A percentile compares a stretch with the other conserved stretches of the same genome.
Conservation (phyloP, 2,113 vertebrate genomes). For the Odocoileus hemionus region DNA sequence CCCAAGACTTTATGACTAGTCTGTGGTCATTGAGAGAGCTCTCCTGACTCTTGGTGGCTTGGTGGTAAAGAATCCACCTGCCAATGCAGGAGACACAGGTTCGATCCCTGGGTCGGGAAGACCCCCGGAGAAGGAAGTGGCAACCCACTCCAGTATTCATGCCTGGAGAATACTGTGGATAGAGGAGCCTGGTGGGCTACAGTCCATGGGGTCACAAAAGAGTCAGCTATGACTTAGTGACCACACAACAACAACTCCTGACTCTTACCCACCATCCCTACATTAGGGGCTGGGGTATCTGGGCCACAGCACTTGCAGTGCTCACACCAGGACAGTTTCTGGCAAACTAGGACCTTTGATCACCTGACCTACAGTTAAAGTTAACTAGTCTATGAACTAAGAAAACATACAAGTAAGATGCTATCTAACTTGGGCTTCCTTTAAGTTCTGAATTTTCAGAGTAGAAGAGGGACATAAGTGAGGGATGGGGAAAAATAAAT, state of each 20-base stretch:
- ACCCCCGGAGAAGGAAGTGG: not conserved
- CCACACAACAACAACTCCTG: not conserved
- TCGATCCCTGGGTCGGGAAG: not conserved
- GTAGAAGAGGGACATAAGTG: not conserved
- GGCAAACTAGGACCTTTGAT: not conserved
- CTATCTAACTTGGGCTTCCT: not conserved
- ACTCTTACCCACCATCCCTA: not conserved
- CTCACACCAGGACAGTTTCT: not conserved
- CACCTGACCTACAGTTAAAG: not conserved
- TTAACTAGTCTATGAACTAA: not conserved
- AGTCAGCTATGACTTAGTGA: not conserved
- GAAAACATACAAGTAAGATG: not conserved
- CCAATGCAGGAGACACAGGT: not conserved
- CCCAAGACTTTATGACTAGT: not conserved
- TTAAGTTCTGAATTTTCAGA: not conserved
- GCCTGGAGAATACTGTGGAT: not conserved
- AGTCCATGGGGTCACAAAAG: not conserved
- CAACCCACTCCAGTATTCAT: not conserved
- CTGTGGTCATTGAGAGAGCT: not conserved
- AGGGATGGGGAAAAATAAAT: not conserved
- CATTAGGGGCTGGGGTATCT: not conserved
- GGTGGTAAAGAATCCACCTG: not conserved
- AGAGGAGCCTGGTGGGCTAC: not conserved
- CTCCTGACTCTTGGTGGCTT: not conserved
- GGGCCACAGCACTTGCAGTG: not conserved